These are phyloP conservation scores for Microtus richardsoni DNA, from an alignment of 2,113 vertebrate genomes.

Conservation along the genomic window DNA sequence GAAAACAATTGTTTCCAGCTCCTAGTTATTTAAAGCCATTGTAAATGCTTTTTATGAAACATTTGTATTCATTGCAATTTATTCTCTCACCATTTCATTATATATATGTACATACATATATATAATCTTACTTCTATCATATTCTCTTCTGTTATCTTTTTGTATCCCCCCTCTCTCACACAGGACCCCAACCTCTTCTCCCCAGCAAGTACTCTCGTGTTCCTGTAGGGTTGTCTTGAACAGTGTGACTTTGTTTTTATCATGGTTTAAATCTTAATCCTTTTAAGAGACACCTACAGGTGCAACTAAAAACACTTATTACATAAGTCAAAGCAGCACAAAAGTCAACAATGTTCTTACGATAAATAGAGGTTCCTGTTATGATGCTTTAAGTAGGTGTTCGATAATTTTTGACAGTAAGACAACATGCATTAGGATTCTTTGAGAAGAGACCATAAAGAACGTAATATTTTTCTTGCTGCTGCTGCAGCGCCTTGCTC, in stretches of 20 bases:
- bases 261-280: slow-evolving; percentile 32
- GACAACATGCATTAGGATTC: neutral
- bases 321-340: slow-evolving; percentile 15
- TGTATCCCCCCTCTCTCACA: too few relatives aligned
- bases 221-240: neutral
- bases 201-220: neutral
- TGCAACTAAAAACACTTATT: slow-evolving; percentile 25
- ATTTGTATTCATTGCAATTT: slow-evolving; percentile 41
- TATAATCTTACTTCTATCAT: too few relatives aligned
- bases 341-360: slow-evolving; percentile 25
- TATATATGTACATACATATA: neutral
- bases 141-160: neutral
- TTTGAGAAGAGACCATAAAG: slow-evolving; percentile 5
- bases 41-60: slow-evolving; percentile 41
- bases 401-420: slow-evolving; percentile 21
- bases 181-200: neutral
- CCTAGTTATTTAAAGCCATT: slow-evolving; percentile 29
- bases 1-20: slow-evolving; percentile 44
- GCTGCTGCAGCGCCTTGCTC: neutral
- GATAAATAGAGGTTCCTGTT: slow-evolving; percentile 36
- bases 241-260: slow-evolving; percentile 35
- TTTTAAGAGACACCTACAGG: slow-evolving; percentile 21
- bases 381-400: neutral
- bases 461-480: neutral
- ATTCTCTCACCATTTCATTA: neutral